Percentiles rank a stretch among this genome's conserved stretches.
These are phyloP conservation scores for Takifugu flavidus DNA, from an alignment of 2,113 vertebrate genomes.

Conservation along the genomic window DNA sequence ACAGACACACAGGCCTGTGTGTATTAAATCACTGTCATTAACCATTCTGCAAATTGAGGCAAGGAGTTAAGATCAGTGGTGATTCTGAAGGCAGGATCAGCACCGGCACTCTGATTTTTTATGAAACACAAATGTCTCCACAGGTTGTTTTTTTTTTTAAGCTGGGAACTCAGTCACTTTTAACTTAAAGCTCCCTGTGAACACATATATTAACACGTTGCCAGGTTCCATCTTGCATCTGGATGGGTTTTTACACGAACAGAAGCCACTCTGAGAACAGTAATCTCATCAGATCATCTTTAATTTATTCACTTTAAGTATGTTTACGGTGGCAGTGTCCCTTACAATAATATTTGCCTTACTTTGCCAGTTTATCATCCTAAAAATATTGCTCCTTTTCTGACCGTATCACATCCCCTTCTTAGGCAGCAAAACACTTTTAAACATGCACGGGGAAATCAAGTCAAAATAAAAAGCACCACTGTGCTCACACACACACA, in stretches of 20 bases:
- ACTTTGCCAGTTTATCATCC: constrained; percentile 85
- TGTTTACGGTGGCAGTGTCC: constrained; percentile 52
- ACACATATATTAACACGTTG: not conserved
- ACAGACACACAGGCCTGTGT: constrained; percentile 33
- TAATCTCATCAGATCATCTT: constrained; percentile 17
- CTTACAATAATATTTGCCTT: constrained; percentile 63
- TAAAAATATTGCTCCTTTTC: constrained; percentile 85
- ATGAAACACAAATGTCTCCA: constrained; percentile 31
- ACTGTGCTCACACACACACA: constrained; percentile 89
- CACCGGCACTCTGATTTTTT: constrained; percentile 18
- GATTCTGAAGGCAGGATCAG: constrained; percentile 46
- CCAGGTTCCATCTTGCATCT: not conserved
- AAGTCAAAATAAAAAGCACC: constrained; percentile 90
- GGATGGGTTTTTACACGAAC: constrained; percentile 7
- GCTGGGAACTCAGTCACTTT: not conserved
- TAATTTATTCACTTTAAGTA: constrained; percentile 31
- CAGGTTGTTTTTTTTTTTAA: not conserved
- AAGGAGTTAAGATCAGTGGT: constrained; percentile 61
- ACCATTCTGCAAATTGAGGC: constrained; percentile 64
- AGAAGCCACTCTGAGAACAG: not conserved
- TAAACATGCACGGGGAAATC: constrained; percentile 81
- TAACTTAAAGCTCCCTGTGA: not conserved
- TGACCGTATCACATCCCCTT: constrained; percentile 82
- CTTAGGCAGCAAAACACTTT: constrained; percentile 82
- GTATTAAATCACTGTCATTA: constrained; percentile 65